These are phyloP conservation scores for Trachelipus rathkii DNA, from an alignment of 1,140 invertebrate species.

Conservation along the genomic window DNA sequence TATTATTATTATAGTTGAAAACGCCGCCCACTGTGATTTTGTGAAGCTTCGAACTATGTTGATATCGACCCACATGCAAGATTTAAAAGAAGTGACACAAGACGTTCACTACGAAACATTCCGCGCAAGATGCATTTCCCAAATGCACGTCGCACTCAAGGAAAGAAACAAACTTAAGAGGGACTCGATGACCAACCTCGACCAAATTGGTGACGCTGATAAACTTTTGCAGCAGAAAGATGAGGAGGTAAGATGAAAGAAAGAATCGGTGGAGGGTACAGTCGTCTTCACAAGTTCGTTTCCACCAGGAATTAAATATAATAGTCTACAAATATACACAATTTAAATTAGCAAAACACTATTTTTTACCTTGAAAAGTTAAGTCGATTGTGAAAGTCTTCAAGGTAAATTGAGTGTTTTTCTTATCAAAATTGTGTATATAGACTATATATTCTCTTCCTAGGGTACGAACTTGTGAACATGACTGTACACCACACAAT, in stretches of 20 bases:
- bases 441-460: no score
- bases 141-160: conserved; percentile 46
- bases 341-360: no score
- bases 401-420: no score
- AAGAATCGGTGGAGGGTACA: no score
- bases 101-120: conserved; percentile 59
- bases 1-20: conserved; percentile 76
- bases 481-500: no score
- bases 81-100: conserved; percentile 56
- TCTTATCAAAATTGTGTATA: no score
- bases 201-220: conserved; percentile 77
- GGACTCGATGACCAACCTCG: conserved; percentile 68
- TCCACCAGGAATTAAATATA: no score
- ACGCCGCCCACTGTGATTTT: conserved; percentile 95
- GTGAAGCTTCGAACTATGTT: conserved; percentile 93
- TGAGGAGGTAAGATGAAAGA: conserved; percentile 83
- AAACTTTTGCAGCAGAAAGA: conserved; percentile 83
- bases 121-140: conserved; percentile 49
- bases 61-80: conserved; percentile 57
- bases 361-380: no score
- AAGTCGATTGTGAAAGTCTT: no score
- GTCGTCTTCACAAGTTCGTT: no score
- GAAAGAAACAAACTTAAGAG: conserved; percentile 72
- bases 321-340: no score
- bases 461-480: no score